phyloP scores from a whole-genome alignment of 1,140 invertebrate species.

The Limonius californicus region DNA sequence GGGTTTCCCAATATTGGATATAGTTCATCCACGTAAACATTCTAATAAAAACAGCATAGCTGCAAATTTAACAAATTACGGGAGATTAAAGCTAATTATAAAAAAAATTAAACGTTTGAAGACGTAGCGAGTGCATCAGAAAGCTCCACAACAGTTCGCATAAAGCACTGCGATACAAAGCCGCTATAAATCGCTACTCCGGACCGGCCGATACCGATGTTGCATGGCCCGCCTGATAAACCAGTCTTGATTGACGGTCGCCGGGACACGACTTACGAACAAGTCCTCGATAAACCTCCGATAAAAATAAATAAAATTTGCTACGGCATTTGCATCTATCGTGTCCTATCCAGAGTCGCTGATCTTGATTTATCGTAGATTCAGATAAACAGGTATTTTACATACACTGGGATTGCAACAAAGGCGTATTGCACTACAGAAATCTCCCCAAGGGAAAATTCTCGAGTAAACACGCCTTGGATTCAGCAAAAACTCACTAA shows the following conservation, averaged over 20 bases:
- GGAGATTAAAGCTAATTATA: background rate
- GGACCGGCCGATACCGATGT: conserved; percentile 24
- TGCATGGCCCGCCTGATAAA: conserved; percentile 27
- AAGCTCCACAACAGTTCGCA: conserved; percentile 2
- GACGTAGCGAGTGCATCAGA: background rate
- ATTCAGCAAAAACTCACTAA: conserved; percentile 10
- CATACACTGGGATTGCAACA: conserved; percentile 8
- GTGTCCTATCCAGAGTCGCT: conserved; percentile 16
- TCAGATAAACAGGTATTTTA: conserved; percentile 13
- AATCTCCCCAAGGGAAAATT: background rate
- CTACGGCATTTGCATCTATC: conserved; percentile 25
- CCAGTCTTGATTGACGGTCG: conserved; percentile 32
- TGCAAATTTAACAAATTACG: too few species aligned
- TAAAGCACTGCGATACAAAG: conserved; percentile 13
- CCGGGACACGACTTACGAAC: conserved; percentile 26
- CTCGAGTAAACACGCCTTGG: background rate
- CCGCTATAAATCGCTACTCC: conserved; percentile 6
- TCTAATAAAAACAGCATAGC: too few species aligned
- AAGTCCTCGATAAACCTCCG: conserved; percentile 27
- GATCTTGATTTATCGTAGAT: conserved; percentile 21
- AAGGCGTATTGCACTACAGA: conserved; percentile 1
- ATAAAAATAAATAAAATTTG: conserved; percentile 29
- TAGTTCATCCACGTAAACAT: too few species aligned
- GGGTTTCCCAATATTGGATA: too few species aligned
- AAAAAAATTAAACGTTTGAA: background rate